Evolutionary conservation across 2,888 invertebrate species (phyloP), one percentile per base, ranked within the genome.

Genomic region (Ennomos fuscantarius): DNA sequence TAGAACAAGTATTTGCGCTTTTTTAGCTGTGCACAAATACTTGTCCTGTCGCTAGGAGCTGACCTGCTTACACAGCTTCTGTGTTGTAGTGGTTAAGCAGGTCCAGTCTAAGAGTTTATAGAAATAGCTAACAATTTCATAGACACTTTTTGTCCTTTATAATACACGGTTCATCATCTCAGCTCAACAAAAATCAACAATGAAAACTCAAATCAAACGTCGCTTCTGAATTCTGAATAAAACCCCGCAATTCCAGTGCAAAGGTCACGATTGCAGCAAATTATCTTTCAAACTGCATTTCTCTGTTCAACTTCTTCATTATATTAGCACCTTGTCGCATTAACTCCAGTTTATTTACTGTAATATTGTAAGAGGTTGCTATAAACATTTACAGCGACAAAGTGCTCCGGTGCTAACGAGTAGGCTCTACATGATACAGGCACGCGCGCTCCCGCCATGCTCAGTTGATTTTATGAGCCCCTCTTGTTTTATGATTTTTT

Each of bases 251-350:
- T 56, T 56, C 32, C 41, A 44, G 56, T 46, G 55, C 59, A 64
- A 55, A 56, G 63, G 58, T 58, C 54, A 61, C 48, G 56, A 49
- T 53, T 47, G 45, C 34, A 45, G 44, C 50, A 61, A 63, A 58
- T 59, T 55, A 61, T 44, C 46, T 50, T 56, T 50, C 55, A 45
- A 56, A 45, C 53, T 54, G 48, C 50, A 55, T 45, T 58, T 49
- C 51, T 35, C 36, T 46, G 12, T 10, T n/a, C 32, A 37, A 55
- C 24, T 24, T 6, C 24, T 24, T 24, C 24, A 35, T 44, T 43
- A 13, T 32, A 31, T 5, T 41, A 44, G 1, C 8, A 44, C 48
- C 44, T 24, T 43, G 34, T 48, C 55, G 9, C 33, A 48, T 12
- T 55, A 48, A 48, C 24, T 8, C 1, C 9, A 6, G 9, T n/a